Evolutionary conservation across 1,140 invertebrate species (phyloP).

Genomic region (Coboldia fuscipes): DNA sequence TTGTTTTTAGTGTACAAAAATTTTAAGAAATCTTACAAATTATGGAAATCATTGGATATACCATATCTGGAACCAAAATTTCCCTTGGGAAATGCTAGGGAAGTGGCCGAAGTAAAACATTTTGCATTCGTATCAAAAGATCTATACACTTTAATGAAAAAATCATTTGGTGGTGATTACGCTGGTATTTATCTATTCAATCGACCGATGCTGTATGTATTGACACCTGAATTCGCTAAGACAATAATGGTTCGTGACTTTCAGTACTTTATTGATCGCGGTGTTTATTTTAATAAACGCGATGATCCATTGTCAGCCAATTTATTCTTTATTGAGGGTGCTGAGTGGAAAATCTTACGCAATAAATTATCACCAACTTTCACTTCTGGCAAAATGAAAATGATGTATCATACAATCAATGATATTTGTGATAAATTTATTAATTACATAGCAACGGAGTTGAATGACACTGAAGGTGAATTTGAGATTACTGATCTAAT

Average conservation of each 20-base stretch:
- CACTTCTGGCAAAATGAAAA: slow-evolving; percentile 26
- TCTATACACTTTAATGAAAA: slow-evolving; percentile 2
- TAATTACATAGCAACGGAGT: slow-evolving; percentile 6
- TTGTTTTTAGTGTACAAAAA: no score
- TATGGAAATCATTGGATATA: neutral
- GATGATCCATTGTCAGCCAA: slow-evolving; percentile 7
- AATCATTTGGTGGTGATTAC: neutral
- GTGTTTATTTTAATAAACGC: slow-evolving; percentile 5
- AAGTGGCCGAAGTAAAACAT: neutral
- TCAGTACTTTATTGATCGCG: slow-evolving; percentile 8
- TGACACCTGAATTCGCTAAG: slow-evolving; percentile 14
- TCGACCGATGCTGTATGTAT: slow-evolving; percentile 13
- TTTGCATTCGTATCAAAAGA: neutral
- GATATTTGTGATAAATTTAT: slow-evolving; percentile 9
- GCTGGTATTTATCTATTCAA: slow-evolving; percentile 7
- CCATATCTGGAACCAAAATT: slow-evolving; percentile 1
- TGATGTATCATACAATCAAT: slow-evolving; percentile 18
- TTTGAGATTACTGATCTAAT: slow-evolving; percentile 19
- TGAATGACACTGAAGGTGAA: slow-evolving; percentile 1
- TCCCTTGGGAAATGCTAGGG: slow-evolving; percentile 1
- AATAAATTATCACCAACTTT: slow-evolving; percentile 25
- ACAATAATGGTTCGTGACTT: slow-evolving; percentile 8
- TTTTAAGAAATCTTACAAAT: neutral
- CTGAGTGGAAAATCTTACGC: slow-evolving; percentile 24
- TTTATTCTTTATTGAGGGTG: slow-evolving; percentile 8